Evolutionary conservation across 1,140 invertebrate species (phyloP), one percentile per base, ranked within the genome.

Genomic region (Callitettix versicolor): DNA sequence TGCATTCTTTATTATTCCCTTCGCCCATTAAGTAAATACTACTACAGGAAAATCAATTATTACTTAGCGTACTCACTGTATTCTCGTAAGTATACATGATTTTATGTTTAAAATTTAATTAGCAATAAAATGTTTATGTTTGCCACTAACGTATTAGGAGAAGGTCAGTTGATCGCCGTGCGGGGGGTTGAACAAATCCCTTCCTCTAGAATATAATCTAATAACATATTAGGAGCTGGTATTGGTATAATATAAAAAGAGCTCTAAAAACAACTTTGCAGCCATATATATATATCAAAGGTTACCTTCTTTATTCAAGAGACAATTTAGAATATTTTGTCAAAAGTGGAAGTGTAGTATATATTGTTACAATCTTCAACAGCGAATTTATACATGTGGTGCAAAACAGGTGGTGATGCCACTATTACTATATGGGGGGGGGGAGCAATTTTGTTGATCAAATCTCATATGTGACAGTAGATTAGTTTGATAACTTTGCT

Each of bases 11-110:
- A 84, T 70, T 69, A 86, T 62, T 75, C 77, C 55, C 64, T 95
- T 26, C 80, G 81, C 65, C 85, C 84, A 20, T 77, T 87, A 61
- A 86, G 82, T 65, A 84, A 82, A 69, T 68, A 71, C 61, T 70
- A 88, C 34, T 96, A 88, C 70, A 81, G 93, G 65, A 87, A 89
- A 72, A 78, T 96, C 46, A 94, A 93, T 72, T 93, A 91, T 69
- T 93, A 93, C 72, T 73, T 95, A 54, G 86, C 84, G 59, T 95
- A 92, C 67, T 85, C 85, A 58, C 79, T 91, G 63, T 91, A 92
- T 76, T 81, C 83, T 69, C 88, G 91, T 95, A 83, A 90, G 90
- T 91, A 72, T 65, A 15, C n/a, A 50, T 60, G 40, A 53, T 53
- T 34, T 42, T 53, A 55, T 56, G 12, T 36, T 48, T 38, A 47